Base-by-base conservation (phyloP, 2,113 vertebrate genomes). In the Rhagologus leucostigma region DNA sequence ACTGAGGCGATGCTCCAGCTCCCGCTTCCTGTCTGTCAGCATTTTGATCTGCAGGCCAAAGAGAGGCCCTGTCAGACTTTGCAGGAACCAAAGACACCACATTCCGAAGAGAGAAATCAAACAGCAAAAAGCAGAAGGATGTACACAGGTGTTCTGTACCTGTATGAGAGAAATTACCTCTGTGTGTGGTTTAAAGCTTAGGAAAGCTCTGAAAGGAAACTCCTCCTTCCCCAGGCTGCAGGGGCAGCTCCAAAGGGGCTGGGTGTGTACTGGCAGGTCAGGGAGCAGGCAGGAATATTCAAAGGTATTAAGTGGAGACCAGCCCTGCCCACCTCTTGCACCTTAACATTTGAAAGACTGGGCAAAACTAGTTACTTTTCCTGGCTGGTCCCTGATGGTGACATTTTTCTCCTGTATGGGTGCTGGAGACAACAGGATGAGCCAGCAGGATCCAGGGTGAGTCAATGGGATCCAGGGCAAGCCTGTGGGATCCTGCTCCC, bases 21-120 rank as follows among this genome's bases (percentile, higher is more conserved):
- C 99, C 90, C 98, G 97, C 96, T 99, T 99, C 91, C 98, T 98
- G 95, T 99, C 99, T 0, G 99, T 99, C 96, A 99, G 98, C 99
- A 99, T 99, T 97, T 99, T 99, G 98, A 99, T 99, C 99, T 99
- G 97, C 39, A 57, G 93, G 67, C 65, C 69, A 55, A 82, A 71
- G 94, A 80, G 55, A 76, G 35, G 12, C 5, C 17, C 68, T 32
- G 44, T 91, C 7, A 15, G 50, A 55, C 68, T 56, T 74, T 11
- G 55, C 71, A 68, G 62, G 32, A 27, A 85, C 29, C 82, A 76
- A 90, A 22, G 35, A 75, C 50, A 55, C 14, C n/a, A 29, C 24
- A 8, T 50, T 57, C 52, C 23, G 1, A 76, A 62, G 70, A 57
- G 50, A 71, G 50, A 56, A 87, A 84, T 18, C 37, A 50, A 92